phyloP scores from a whole-genome alignment of 1,140 invertebrate species.

The Eurytemora carolleeae region DNA sequence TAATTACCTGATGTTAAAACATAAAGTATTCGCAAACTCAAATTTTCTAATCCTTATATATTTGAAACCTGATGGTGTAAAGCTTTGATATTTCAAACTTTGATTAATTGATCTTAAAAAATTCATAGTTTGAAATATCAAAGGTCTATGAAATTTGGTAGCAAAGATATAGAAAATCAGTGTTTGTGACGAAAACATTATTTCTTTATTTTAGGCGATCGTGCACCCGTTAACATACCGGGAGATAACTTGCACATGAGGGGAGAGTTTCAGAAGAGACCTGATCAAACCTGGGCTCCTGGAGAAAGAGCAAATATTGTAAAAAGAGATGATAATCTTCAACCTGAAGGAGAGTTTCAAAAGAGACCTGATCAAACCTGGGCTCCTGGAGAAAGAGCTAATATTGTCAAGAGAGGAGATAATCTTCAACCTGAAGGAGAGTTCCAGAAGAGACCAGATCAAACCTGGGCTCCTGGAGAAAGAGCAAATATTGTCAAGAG shows the following conservation, averaged over 20 bases:
- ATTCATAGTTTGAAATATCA: no score
- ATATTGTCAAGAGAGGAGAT: conserved; percentile 19
- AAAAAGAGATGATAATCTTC: not conserved
- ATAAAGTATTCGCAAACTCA: no score
- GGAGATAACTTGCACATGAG: conserved; percentile 21
- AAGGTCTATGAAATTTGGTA: no score
- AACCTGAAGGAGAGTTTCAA: not conserved
- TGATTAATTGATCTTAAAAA: no score
- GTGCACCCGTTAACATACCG: no score
- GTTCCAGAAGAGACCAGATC: conserved; percentile 17
- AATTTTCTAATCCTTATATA: no score
- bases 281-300: not conserved
- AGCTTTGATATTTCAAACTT: no score
- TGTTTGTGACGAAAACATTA: no score
- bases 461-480: conserved; percentile 15
- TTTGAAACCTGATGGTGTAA: no score
- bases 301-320: conserved; percentile 28
- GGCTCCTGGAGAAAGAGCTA: conserved; percentile 16
- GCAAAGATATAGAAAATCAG: no score
- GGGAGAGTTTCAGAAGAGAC: conserved; percentile 18
- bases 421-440: conserved; percentile 21
- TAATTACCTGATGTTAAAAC: no score
- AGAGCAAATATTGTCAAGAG: conserved; percentile 19
- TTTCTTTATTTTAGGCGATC: no score
- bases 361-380: not conserved